Conservation (phyloP, 2,797 vertebrate genomes). For the Thalassophryne amazonica region DNA sequence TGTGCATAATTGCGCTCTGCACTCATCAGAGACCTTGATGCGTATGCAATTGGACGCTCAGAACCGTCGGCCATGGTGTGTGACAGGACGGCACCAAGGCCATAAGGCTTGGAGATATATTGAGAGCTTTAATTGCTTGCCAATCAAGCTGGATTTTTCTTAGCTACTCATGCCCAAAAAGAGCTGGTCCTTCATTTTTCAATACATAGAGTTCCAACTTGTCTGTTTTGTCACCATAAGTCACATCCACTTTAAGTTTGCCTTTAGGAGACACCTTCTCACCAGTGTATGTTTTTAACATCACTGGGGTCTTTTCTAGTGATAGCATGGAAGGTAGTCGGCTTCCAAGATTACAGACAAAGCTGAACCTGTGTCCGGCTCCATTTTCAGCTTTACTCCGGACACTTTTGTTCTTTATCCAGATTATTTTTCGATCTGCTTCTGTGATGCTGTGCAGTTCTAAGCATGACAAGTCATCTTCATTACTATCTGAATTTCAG, state of each 20-base stretch:
- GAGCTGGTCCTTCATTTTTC: background rate
- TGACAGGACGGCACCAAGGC: no score
- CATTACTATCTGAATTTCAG: no score
- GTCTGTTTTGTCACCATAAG: background rate
- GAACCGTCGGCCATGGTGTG: no score
- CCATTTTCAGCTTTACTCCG: background rate
- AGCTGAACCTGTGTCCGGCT: background rate
- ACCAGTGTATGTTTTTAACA: constrained; percentile 4
- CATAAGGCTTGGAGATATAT: background rate
- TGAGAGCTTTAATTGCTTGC: background rate
- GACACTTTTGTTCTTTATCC: no score
- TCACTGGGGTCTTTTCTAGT: no score
- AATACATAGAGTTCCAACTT: constrained; percentile 2
- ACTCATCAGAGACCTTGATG: background rate
- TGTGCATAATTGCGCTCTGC: constrained; percentile 4
- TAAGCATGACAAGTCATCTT: no score
- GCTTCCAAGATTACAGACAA: background rate
- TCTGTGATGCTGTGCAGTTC: no score
- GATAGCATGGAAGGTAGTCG: no score
- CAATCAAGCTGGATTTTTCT: constrained; percentile 1
- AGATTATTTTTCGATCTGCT: no score
- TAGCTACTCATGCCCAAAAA: constrained; percentile 8
- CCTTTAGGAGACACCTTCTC: background rate
- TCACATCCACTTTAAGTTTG: background rate
- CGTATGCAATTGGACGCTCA: background rate